Evolutionary conservation across 2,797 vertebrate species (phyloP), one percentile per base, ranked within the genome.

Genomic region (Novumbra hubbsi): DNA sequence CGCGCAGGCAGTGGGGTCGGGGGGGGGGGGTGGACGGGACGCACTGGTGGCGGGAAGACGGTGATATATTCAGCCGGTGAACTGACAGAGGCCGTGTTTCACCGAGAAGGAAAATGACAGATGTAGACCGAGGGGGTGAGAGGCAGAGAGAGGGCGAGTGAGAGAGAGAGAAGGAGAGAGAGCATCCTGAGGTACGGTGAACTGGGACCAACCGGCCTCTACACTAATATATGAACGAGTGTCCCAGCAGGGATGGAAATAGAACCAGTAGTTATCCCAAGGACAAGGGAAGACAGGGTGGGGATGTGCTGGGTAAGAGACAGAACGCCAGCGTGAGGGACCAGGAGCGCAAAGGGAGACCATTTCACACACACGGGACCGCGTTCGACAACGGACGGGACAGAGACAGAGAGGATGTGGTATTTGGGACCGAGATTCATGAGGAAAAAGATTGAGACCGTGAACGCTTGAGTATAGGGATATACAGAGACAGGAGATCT

Each of bases 31-130:
- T 1, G 30, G 68, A 4, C 32, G 64, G 2, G n/a, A 57, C 70
- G 72, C 71, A n/a, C n/a, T n/a, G 16, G 17, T 8, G 64, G 64
- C 19, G 17, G 70, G 32, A 50, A 73, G 72, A 82, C 86, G 81
- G 75, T 75, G 68, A 70, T 73, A 80, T 80, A 93, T 92, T 88
- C 86, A 87, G 86, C 88, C 80, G 72, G 77, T 75, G 81, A 81
- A 84, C 71, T 86, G 81, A 88, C 85, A 87, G 89, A 84, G 84
- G 89, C 89, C 84, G 90, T 92, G 89, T 92, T 91, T 94, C 90
- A 91, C 89, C 69, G 66, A 73, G 87, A 86, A 84, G 86, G 85
- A 11, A 81, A 88, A 90, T 90, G 88, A 91, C 87, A 88, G 85
- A 90, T 88, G 86, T 83, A 90, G 85, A 83, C 82, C 74, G 9